Evolutionary conservation across 1,140 invertebrate genomes (phyloP), one percentile per base, ranked within the genome.

Genomic region (Trachymyrmex cornetzi): DNA sequence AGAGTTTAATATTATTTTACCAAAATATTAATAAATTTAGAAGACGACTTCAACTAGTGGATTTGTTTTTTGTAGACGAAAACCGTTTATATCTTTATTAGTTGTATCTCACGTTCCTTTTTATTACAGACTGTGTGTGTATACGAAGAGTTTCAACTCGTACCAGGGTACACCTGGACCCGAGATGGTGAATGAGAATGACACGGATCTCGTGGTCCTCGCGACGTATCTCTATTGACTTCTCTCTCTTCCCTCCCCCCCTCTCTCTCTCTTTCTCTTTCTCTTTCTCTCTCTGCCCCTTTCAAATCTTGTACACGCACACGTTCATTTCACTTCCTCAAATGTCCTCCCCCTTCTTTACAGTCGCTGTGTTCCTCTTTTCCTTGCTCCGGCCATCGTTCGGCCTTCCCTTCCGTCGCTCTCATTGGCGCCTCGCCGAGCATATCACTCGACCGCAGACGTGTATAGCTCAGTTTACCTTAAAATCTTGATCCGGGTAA

Each of bases 381-480:
- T 55, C 55, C n/a, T 89, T 90, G 55, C 86, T 87, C 64, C 77
- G 55, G 27, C 74, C 7, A 64, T 61, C 77, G 61, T 22, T 48
- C 34, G 59, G 44, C 63, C 63, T 69, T 85, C 69, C 38, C 38
- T 89, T 89, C 63, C 57, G 75, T 85, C 80, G 50, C 80, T 85
- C 86, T 86, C 81, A 48, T 38, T 57, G 64, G 85, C 64, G 86
- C 63, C 77, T 90, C 75, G 61, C 48, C 77, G 55, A 88, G 82
- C 53, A 63, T 90, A 86, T 88, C 61, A 55, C 74, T 81, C n/a
- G 81, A 84, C 63, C 66, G 57, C 38, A 67, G 77, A 75, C 77
- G 90, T 89, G 90, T 89, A 88, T 84, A 77, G 69, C 27, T 72
- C 91, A 92, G 91, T 92, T 92, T 87, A 92, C 89, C 63, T 66